phyloP scores from a whole-genome alignment of 2,888 invertebrate genomes.

The Panzeria rudis region DNA sequence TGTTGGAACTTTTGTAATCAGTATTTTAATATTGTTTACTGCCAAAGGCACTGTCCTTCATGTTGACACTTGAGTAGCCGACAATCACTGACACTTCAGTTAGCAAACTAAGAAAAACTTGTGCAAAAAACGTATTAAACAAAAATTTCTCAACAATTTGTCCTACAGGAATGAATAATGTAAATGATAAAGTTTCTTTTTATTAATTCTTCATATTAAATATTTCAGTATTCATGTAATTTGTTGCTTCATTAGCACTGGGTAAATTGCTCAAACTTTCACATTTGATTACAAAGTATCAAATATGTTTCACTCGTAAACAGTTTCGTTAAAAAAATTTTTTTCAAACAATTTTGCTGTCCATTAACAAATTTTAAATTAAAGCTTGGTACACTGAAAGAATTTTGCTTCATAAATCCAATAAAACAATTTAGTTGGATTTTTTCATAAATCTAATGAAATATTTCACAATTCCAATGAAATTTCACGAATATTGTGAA shows the following conservation, averaged over 20 bases:
- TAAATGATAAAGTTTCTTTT: slow-evolving; percentile 11
- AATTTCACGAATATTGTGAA: too few relatives aligned
- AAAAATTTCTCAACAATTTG: slow-evolving; percentile 39
- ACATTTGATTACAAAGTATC: neutral
- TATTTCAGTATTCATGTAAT: slow-evolving; percentile 20
- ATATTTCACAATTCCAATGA: too few relatives aligned
- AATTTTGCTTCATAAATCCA: too few relatives aligned
- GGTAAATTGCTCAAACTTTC: neutral
- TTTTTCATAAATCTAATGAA: too few relatives aligned
- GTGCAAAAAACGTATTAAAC: neutral
- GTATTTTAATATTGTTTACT: slow-evolving; percentile 12
- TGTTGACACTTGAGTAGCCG: slow-evolving; percentile 66
- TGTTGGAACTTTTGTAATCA: slow-evolving; percentile 46
- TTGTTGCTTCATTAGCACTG: neutral
- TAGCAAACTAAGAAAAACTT: neutral
- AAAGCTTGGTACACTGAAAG: too few relatives aligned
- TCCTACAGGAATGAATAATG: neutral
- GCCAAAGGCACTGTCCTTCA: slow-evolving; percentile 50
- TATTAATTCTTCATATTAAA: neutral
- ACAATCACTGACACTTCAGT: slow-evolving; percentile 53
- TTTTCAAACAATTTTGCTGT: too few relatives aligned
- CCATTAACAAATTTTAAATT: too few relatives aligned
- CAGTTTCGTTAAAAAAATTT: too few relatives aligned
- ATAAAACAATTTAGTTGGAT: too few relatives aligned
- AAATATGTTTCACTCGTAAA: neutral